phyloP scores from a whole-genome alignment of 2,888 invertebrate species.

The Caenorhabditis drosophilae region DNA sequence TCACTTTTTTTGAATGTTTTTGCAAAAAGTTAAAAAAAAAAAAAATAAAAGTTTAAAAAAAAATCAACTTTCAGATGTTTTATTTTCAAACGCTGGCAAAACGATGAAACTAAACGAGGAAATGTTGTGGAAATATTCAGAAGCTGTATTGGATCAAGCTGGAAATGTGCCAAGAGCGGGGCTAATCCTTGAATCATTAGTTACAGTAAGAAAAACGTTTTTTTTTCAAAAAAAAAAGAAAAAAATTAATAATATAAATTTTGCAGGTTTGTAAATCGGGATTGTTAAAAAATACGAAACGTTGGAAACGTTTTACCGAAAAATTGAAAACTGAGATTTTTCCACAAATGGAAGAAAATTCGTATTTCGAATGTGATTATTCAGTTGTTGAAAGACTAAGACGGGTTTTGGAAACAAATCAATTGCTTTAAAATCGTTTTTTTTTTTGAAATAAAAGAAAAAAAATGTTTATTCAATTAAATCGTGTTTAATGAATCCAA shows the following conservation, averaged over 20 bases:
- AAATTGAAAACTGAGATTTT: conserved; percentile 6
- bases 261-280: conserved; percentile 13
- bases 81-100: conserved; percentile 3
- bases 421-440: background rate
- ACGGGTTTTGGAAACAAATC: background rate
- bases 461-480: background rate
- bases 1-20: conserved; percentile 24
- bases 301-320: conserved; percentile 5
- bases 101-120: conserved; percentile 18
- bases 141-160: conserved; percentile 6
- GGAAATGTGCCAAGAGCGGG: conserved; percentile 21
- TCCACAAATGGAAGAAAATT: conserved; percentile 8
- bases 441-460: too few relatives aligned
- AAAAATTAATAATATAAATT: background rate
- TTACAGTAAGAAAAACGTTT: conserved; percentile 5
- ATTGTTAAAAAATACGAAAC: background rate
- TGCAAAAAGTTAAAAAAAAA: conserved; percentile 14
- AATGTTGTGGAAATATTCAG: conserved; percentile 20
- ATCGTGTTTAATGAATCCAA: conserved; percentile 37
- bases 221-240: background rate
- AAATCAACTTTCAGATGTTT: conserved; percentile 10
- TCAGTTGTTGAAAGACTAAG: conserved; percentile 6
- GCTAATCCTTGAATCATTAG: conserved; percentile 7
- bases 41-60: background rate
- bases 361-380: conserved; percentile 12